Base-by-base conservation (phyloP, 2,113 vertebrate genomes). In the Peromyscus californicus region DNA sequence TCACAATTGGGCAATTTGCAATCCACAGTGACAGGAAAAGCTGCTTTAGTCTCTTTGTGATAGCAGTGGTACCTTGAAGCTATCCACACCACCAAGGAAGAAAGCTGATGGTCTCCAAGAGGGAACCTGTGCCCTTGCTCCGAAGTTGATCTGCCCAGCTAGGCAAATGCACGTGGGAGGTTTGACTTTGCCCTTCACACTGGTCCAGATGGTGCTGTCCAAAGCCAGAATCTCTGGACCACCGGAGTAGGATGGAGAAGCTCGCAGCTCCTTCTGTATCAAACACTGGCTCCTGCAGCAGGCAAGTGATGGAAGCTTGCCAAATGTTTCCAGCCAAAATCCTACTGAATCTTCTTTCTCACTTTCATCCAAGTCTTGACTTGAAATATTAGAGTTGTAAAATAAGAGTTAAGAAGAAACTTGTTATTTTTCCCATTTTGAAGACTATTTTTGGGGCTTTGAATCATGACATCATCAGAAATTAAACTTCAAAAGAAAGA, bases 301-400 rank as follows among this genome's bases (percentile, higher is more conserved):
- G 36, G 96, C 51, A 93, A 93, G 17, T 90, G 74, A 74, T 93
- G 95, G 97, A 98, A 92, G 72, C 65, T 67, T 63, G 93, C 93
- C 95, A 97, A 88, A 78, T 9, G n/a, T 93, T 89, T 76, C 36
- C 69, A 89, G 87, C 88, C 94, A 91, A 96, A 96, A 93, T 84
- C n/a, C 72, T 90, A 96, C 94, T 96, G 93, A 96, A 93, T 93
- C 94, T 24, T 86, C 31, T 90, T 92, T 83, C 63, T 91, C 88
- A 78, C 65, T 83, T 95, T 97, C 45, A 59, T 95, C 92, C 80
- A 97, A 80, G 72, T 79, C 57, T 90, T 95, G n/a, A 42, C 72
- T 96, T 97, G 78, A 96, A 96, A 95, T 97, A 93, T 93, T 96
- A 95, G 57, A 93, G 82, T 85, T 95, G 78, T 70, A 96, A 97